Evolutionary conservation across 2,113 vertebrate genomes (phyloP), one percentile per base, ranked within the genome.

Genomic region (Monarcha castaneiventris): DNA sequence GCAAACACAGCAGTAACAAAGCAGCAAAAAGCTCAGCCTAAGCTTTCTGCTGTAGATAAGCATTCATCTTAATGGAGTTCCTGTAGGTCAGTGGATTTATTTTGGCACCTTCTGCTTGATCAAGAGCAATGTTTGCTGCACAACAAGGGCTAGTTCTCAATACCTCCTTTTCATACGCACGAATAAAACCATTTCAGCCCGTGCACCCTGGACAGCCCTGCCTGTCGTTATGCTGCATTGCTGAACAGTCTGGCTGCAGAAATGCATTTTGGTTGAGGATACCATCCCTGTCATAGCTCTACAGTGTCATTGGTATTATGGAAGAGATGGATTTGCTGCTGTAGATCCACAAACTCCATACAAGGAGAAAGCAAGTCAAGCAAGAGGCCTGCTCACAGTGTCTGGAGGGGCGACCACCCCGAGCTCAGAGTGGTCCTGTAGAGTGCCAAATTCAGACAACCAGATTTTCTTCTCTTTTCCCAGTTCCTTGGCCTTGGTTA

Each of bases 61-160:
- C 23, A 14, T 67, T 51, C 7, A 13, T 91, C 49, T 77, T 63
- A 80, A 63, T 29, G 48, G 43, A 93, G 76, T 80, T 94, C 56
- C 73, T 71, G 52, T 84, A 32, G 14, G 54, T 89, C 83, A 86
- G 76, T 78, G 72, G 71, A 74, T 96, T 61, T 91, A 51, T 84
- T 95, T 88, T 89, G 95, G 87, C 94, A 92, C 84, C 83, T 91
- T 90, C 69, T 94, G 59, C 87, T 71, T 94, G 94, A 91, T 87
- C 69, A 67, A 91, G 86, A 95, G 78, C 69, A 84, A 88, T 43
- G 84, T 92, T 89, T 82, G 92, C 72, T 30, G 11, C 66, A 68
- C 76, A 92, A 84, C 89, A 97, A 97, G 96, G 96, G 96, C 96
- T 97, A 96, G 87, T 92, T 97, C 72, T 95, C 83, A 81, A 46